Base-by-base conservation (phyloP, 2,888 invertebrate species). In the Mythimna vitellina region DNA sequence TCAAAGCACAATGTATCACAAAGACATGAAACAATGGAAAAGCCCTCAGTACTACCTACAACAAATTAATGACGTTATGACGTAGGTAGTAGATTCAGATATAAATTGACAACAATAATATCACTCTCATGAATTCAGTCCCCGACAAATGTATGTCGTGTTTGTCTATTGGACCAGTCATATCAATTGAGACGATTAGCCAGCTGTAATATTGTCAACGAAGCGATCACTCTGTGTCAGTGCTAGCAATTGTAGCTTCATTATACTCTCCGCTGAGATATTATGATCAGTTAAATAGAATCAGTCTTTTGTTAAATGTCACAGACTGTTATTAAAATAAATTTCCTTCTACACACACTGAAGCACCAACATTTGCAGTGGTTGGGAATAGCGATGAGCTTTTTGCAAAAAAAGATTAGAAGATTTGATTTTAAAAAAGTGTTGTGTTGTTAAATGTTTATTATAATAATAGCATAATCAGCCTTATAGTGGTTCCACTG, bases 151-250 rank as follows among this genome's bases (percentile, higher is more conserved):
- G 49, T 54, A 60, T 56, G 64, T 67, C 69, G 49, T 71, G 70
- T 73, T 75, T 70, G 65, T 57, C 54, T 70, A 80, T 75, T 66
- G 69, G 66, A 60, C 25, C 64, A 74, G 72, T 53, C 64, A 68
- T 77, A 69, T 75, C 80, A 80, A 82, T 82, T 84, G 82, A 73
- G 65, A 75, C 75, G 82, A 78, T 80, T 80, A 75, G 73, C 72
- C 71, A 69, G 67, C 65, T 79, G 51, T 76, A 76, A 65, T 71
- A 65, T 72, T 56, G 61, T 76, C 71, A 70, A 64, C 82, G 66
- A 63, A 42, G 74, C 63, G 62, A 71, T 73, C 62, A 62, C n/a
- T 78, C 38, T 65, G 49, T 70, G 81, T 70, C 78, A 62, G 46
- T 65, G 57, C 51, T 49, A 61, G 76, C 70, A 80, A 80, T 76